phyloP scores from a whole-genome alignment of 1,140 invertebrate species.

The Atta cephalotes region DNA sequence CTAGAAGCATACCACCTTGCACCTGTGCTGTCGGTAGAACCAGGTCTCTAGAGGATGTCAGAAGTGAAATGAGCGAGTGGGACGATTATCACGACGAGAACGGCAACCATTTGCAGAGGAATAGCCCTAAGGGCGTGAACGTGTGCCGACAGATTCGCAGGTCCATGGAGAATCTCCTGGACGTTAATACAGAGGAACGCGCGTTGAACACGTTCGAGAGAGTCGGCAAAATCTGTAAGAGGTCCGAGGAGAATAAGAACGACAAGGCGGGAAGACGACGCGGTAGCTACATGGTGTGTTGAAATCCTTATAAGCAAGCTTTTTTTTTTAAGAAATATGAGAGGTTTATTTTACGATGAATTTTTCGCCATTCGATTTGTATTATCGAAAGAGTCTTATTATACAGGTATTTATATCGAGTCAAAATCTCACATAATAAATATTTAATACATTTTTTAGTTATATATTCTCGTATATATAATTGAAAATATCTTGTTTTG shows the following conservation, averaged over 20 bases:
- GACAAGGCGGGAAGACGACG: slow-evolving; percentile 79
- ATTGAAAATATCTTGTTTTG: not conserved
- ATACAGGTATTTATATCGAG: not conserved
- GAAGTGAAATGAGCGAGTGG: slow-evolving; percentile 89
- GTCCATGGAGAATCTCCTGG: slow-evolving; percentile 90
- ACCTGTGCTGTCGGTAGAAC: slow-evolving; percentile 88
- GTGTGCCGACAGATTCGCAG: slow-evolving; percentile 86
- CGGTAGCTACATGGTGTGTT: slow-evolving; percentile 84
- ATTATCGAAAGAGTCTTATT: not conserved
- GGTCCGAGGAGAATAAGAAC: slow-evolving; percentile 67
- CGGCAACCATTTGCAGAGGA: slow-evolving; percentile 85
- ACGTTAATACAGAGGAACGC: slow-evolving; percentile 83
- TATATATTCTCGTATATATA: not conserved
- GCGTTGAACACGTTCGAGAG: slow-evolving; percentile 74
- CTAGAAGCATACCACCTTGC: slow-evolving; percentile 84
- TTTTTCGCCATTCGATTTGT: not conserved
- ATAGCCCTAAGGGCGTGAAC: slow-evolving; percentile 80
- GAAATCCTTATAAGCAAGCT: not conserved
- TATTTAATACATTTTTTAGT: slow-evolving; percentile 25
- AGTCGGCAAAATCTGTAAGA: slow-evolving; percentile 71
- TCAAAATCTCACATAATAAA: not conserved
- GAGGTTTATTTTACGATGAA: not conserved
- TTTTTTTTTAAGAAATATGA: not conserved
- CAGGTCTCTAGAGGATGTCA: slow-evolving; percentile 90
- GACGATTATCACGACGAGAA: slow-evolving; percentile 88